These are phyloP conservation scores for Onychorhynchus coronatus DNA, from an alignment of 2,113 vertebrate genomes.

Conservation along the genomic window DNA sequence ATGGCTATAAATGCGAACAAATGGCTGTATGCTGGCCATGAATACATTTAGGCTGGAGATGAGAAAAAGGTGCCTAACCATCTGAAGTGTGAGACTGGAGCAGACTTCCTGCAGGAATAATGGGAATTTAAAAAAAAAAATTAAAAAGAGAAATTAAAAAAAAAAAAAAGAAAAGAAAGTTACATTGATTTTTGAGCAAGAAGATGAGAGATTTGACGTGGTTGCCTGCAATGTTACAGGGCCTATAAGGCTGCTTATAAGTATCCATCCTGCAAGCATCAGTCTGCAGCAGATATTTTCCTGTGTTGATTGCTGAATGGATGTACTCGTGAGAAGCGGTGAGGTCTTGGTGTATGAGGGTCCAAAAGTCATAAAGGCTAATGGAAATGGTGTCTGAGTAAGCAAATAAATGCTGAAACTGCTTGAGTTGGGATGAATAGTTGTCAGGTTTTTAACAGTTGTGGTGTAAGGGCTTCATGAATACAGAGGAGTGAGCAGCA, in stretches of 20 bases:
- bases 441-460: background rate
- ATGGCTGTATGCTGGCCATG: background rate
- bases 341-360: background rate
- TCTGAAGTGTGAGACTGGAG: background rate
- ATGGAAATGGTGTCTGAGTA: background rate
- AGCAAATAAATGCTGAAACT: background rate
- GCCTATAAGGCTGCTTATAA: fast-evolving
- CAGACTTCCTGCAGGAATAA: background rate
- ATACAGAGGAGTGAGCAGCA: background rate
- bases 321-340: background rate
- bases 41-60: background rate
- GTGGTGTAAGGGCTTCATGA: background rate
- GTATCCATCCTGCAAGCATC: background rate
- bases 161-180: background rate
- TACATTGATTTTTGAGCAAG: background rate
- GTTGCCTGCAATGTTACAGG: background rate
- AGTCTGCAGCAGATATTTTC: background rate
- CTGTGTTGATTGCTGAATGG: background rate
- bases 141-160: background rate
- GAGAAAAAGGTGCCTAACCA: background rate
- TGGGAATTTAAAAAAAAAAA: background rate
- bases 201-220: background rate
- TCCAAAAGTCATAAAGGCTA: background rate
- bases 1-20: slow-evolving; percentile 21
- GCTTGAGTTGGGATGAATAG: background rate